A percentile compares a stretch with the other conserved stretches of the same genome.
These are phyloP conservation scores for Percina caprodes DNA, from an alignment of 2,113 vertebrate genomes.

Conservation along the genomic window DNA sequence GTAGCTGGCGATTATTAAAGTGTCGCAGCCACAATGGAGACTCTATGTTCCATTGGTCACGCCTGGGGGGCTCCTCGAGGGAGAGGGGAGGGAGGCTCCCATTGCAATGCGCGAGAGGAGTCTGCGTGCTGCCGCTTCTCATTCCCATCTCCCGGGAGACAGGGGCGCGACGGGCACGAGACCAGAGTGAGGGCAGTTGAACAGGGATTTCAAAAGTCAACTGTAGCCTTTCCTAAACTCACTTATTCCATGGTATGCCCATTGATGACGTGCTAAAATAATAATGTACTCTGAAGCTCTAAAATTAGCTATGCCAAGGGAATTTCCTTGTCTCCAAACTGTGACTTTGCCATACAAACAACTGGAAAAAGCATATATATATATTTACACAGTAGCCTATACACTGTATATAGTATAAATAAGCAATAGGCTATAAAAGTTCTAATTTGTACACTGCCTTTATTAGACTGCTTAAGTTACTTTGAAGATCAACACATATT, in stretches of 20 bases:
- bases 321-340: not conserved
- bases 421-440: not conserved
- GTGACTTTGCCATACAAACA: not conserved
- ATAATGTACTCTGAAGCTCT: not conserved
- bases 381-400: no score
- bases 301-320: not conserved
- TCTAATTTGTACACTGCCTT: not conserved
- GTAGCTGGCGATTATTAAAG: conserved; percentile 99
- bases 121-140: conserved; percentile 92
- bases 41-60: conserved; percentile 99
- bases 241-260: not conserved
- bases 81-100: conserved; percentile 86
- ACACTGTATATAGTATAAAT: not conserved
- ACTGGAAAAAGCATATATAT: not conserved
- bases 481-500: not conserved
- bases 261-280: not conserved
- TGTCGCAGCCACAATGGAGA: conserved; percentile 93
- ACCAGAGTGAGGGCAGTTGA: conserved; percentile 51
- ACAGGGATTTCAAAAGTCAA: conserved; percentile 24
- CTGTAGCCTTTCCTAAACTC: not conserved
- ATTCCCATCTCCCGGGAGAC: conserved; percentile 93
- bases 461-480: not conserved
- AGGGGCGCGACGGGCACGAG: conserved; percentile 72
- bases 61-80: conserved; percentile 90
- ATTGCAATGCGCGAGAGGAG: conserved; percentile 88